A percentile compares a stretch with the other conserved stretches of the same genome.
Conservation (phyloP, 2,113 vertebrate species). For the Apteryx owenii region DNA sequence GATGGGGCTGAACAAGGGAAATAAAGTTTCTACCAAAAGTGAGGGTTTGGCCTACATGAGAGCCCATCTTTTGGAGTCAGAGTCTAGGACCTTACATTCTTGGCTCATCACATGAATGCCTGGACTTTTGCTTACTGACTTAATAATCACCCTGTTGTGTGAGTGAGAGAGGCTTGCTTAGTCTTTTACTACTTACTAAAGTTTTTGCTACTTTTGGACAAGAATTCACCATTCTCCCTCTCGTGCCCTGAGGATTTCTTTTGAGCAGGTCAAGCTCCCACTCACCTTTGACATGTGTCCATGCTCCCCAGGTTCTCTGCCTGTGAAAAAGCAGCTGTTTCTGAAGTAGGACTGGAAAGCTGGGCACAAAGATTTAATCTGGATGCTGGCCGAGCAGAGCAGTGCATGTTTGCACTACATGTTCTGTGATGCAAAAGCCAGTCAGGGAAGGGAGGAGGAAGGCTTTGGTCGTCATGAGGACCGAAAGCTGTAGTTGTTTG, state of each 20-base stretch:
- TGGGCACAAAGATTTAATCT: not conserved
- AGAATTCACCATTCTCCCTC: not conserved
- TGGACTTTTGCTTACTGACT: not conserved
- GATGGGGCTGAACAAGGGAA: too few species aligned
- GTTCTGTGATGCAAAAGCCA: too few species aligned
- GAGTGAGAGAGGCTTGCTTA: not conserved
- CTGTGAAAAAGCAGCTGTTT: not conserved
- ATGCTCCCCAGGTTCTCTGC: not conserved
- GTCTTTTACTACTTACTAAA: not conserved
- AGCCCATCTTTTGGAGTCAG: too few species aligned
- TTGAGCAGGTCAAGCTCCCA: not conserved
- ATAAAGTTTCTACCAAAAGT: too few species aligned
- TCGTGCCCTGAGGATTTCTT: not conserved
- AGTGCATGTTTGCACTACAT: not conserved
- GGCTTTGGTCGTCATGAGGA: too few species aligned
- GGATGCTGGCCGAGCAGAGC: not conserved
- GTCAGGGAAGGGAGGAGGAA: too few species aligned
- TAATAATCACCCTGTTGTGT: not conserved
- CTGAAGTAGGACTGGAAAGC: not conserved
- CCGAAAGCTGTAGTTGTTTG: not conserved
- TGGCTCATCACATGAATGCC: not conserved
- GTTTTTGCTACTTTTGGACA: not conserved
- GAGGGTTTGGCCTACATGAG: too few species aligned
- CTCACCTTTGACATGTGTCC: not conserved
- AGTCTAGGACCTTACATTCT: not conserved